Base-by-base conservation (phyloP, 2,888 invertebrate species). In the Lithodes maja region DNA sequence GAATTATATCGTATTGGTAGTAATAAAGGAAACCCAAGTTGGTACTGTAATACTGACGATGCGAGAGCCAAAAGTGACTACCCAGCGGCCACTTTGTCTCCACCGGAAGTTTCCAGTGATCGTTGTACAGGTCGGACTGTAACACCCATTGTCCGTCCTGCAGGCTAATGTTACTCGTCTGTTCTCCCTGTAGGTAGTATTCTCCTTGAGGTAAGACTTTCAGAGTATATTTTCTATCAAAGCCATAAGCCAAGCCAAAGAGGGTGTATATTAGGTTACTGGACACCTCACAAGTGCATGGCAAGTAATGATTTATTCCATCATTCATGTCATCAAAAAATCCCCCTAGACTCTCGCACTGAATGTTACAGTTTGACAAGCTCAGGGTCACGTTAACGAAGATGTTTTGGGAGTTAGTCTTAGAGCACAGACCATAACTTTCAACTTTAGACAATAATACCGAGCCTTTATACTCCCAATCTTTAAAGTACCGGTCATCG, bases 201-300 rank as follows among this genome's bases (percentile, higher is more conserved):
- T 1, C 49, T 68, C 81, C 81, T 2, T 68, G 12, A 12, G 68
- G 49, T 2, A 82, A n/a, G 12, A 52, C 50, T 3, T 55, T 50
- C 49, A 82, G 49, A 33, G 9, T 50, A 52, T 82, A 82, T 2
- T 82, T 15, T 7, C 81, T 61, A 15, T 82, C 81, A 50, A 61
- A 61, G 50, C 68, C 69, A 0, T 68, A 0, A 33, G 33, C 33
- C 33, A 2, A 15, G 50, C 81, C 81, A 33, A 9, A 82, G 12
- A 82, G 69, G 33, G 68, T 82, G 12, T 49, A 82, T 7, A 49
- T 7, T 1, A 82, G 81, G 12, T 2, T 15, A 33, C 3, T 17
- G 15, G 81, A 68, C 7, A 82, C 49, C 17, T 33, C 9, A n/a
- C 81, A 82, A 5, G 68, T 1, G 33, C 15, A 33, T 33, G 33